A percentile compares a stretch with the other conserved stretches of the same genome.
phyloP scores from a whole-genome alignment of 92 coral and sea anemone genomes.

The Phenganax marumi region DNA sequence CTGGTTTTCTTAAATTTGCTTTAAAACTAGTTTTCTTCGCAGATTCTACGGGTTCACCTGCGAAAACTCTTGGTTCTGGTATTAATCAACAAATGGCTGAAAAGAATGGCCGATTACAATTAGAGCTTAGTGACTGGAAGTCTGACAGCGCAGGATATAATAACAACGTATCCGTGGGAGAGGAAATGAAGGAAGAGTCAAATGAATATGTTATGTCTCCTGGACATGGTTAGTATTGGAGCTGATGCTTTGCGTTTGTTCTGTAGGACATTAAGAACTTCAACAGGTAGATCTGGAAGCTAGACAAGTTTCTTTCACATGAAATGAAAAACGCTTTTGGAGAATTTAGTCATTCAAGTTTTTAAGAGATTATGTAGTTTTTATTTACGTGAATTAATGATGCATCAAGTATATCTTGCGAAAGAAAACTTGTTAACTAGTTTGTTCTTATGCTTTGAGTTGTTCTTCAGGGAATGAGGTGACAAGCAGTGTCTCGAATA shows the following conservation, averaged over 20 bases:
- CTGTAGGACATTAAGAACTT: too few species aligned
- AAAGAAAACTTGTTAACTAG: too few species aligned
- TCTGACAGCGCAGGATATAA: conserved; percentile 12
- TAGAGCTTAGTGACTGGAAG: conserved; percentile 3
- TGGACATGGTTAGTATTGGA: not conserved
- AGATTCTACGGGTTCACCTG: conserved; percentile 8
- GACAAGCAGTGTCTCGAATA: too few species aligned
- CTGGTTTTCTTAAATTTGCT: not conserved
- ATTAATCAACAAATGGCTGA: conserved; percentile 3
- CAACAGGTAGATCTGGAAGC: too few species aligned
- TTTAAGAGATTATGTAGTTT: too few species aligned
- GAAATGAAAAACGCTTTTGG: too few species aligned
- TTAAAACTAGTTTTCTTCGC: not conserved
- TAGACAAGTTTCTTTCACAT: too few species aligned
- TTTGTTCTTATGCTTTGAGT: too few species aligned
- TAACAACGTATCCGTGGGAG: conserved; percentile 8
- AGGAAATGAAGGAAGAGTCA: conserved; percentile 18
- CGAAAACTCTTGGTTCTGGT: not conserved
- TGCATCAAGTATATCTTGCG: not conserved
- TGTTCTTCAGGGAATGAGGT: too few species aligned
- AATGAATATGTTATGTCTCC: not conserved
- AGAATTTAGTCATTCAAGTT: too few species aligned
- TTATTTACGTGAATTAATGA: too few species aligned
- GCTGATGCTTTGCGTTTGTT: too few species aligned
- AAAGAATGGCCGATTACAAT: conserved; percentile 5